Conservation (phyloP, 1,140 invertebrate species). For the Limonius californicus region DNA sequence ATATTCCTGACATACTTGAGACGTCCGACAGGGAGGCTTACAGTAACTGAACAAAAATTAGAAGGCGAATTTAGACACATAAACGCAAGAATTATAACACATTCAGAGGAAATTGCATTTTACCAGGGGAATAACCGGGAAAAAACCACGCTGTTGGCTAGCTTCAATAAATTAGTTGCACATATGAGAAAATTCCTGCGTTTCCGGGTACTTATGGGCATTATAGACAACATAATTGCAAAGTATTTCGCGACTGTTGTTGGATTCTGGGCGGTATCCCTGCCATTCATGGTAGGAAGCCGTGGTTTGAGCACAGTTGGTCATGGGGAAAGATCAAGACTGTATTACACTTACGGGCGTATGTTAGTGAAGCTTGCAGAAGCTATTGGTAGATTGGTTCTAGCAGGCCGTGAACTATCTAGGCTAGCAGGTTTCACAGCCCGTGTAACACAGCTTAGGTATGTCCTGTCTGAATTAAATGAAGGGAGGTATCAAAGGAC, state of each 20-base stretch:
- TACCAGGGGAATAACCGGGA: conserved; percentile 91
- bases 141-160: conserved; percentile 79
- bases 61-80: conserved; percentile 98
- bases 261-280: conserved; percentile 91
- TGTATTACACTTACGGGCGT: conserved; percentile 93
- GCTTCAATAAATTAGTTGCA: conserved; percentile 84
- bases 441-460: conserved; percentile 84
- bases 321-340: conserved; percentile 55
- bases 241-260: conserved; percentile 95
- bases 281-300: conserved; percentile 81
- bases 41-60: conserved; percentile 89
- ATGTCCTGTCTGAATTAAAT: conserved; percentile 84
- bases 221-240: conserved; percentile 93
- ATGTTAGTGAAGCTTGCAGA: conserved; percentile 97
- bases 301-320: conserved; percentile 58
- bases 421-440: conserved; percentile 90
- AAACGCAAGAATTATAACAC: conserved; percentile 92
- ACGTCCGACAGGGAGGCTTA: conserved; percentile 82
- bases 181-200: conserved; percentile 88
- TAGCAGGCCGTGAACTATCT: conserved; percentile 92
- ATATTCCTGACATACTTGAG: conserved; percentile 74
- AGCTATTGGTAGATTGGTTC: conserved; percentile 89
- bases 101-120: conserved; percentile 97
- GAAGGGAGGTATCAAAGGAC: conserved; percentile 81
- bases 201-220: conserved; percentile 90